Evolutionary conservation across 2,113 vertebrate species (phyloP).

Genomic region (Oreochromis aureus): DNA sequence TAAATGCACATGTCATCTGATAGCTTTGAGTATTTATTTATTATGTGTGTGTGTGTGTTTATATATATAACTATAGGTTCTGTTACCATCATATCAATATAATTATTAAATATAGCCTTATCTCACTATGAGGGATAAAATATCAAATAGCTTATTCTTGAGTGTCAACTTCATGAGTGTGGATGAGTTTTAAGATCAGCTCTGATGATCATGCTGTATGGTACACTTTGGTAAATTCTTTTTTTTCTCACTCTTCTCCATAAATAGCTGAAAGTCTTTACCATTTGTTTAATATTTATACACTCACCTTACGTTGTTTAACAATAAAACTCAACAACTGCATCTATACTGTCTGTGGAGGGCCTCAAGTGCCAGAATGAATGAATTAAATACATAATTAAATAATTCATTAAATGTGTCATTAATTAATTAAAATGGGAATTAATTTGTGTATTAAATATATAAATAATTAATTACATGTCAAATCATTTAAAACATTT

Average conservation of each 20-base stretch:
- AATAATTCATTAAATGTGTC: neutral
- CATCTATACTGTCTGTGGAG: accelerated
- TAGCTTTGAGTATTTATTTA: neutral
- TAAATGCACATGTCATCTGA: neutral
- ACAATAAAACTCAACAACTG: neutral
- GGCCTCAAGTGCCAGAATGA: neutral
- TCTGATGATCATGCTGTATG: neutral
- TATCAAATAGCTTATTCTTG: neutral
- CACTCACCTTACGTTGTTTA: neutral
- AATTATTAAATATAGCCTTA: neutral
- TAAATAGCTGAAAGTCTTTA: neutral
- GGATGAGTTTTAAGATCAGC: neutral
- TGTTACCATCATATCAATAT: neutral
- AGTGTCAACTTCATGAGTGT: neutral
- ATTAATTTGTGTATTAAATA: neutral
- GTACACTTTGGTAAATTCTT: neutral
- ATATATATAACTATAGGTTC: neutral
- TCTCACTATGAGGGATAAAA: neutral
- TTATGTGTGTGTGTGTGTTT: neutral
- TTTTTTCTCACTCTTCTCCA: neutral
- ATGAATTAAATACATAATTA: neutral
- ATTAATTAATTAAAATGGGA: neutral
- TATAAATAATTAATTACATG: neutral
- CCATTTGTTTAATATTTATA: neutral
- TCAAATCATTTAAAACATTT: neutral